Percentiles rank a stretch among this genome's conserved stretches.
phyloP scores from a whole-genome alignment of 23 tunicate genomes.

The Ciona savignyi region DNA sequence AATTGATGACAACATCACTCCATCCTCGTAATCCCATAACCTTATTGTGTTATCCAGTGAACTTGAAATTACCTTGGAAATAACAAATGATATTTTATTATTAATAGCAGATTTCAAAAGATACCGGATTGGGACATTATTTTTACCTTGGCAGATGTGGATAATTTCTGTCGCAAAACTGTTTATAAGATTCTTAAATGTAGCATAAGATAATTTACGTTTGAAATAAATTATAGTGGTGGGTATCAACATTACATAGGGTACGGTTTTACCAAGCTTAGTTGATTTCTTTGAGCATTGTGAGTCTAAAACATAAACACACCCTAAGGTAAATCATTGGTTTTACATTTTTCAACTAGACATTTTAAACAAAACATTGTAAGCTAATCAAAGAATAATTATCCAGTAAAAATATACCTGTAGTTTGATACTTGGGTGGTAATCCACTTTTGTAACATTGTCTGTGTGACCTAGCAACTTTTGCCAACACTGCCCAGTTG shows the following conservation, averaged over 20 bases:
- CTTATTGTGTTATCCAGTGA: slow-evolving; percentile 46
- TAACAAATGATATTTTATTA: not conserved
- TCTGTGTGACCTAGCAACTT: slow-evolving; percentile 35
- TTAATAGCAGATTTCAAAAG: too few species aligned
- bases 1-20: slow-evolving; percentile 28
- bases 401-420: slow-evolving; percentile 30
- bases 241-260: too few species aligned
- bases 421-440: slow-evolving; percentile 57
- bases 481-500: slow-evolving; percentile 66
- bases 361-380: not conserved
- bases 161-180: too few species aligned
- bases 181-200: too few species aligned
- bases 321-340: not conserved
- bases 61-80: slow-evolving; percentile 41
- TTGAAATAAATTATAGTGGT: too few species aligned
- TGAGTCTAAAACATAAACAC: too few species aligned
- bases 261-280: too few species aligned
- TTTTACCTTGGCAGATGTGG: too few species aligned
- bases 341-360: not conserved
- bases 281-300: too few species aligned
- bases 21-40: slow-evolving; percentile 88
- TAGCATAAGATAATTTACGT: too few species aligned
- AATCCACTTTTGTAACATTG: slow-evolving; percentile 43
- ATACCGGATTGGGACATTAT: too few species aligned
- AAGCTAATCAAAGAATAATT: not conserved